Percentiles rank a stretch among this genome's conserved stretches.
Conservation (phyloP, 2,113 vertebrate species). For the Rutilus rutilus region DNA sequence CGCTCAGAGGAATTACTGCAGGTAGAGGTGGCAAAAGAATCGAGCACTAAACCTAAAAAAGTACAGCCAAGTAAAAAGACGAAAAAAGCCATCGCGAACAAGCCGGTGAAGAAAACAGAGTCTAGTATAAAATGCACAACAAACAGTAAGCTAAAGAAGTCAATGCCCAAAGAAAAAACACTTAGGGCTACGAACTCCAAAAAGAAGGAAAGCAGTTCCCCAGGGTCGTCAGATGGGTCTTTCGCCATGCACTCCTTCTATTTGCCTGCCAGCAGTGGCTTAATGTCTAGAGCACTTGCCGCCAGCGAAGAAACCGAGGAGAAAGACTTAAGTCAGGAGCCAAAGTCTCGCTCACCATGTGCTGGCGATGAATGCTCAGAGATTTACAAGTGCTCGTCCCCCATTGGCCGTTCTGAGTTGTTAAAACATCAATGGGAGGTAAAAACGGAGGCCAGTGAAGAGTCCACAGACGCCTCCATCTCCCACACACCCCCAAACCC, state of each 20-base stretch:
- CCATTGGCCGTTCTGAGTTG: not conserved
- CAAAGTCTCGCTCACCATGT: constrained; percentile 7
- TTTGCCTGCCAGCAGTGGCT: constrained; percentile 71
- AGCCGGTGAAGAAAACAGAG: constrained; percentile 27
- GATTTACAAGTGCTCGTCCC: constrained; percentile 13
- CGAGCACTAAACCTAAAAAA: constrained; percentile 46
- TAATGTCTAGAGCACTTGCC: constrained; percentile 73
- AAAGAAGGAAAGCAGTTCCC: constrained; percentile 46
- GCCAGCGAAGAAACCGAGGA: constrained; percentile 64
- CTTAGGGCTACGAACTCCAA: constrained; percentile 45
- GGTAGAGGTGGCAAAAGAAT: constrained; percentile 14
- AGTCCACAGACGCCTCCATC: constrained; percentile 28
- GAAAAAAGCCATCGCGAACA: not conserved
- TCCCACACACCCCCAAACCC: constrained; percentile 61
- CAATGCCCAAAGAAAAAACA: constrained; percentile 32
- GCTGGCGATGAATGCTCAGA: not conserved
- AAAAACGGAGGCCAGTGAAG: constrained; percentile 53
- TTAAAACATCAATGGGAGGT: constrained; percentile 46
- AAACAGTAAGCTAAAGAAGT: constrained; percentile 44
- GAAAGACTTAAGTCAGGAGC: constrained; percentile 60
- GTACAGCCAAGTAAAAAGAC: not conserved
- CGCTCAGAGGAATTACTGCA: constrained; percentile 57
- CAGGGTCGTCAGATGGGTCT: constrained; percentile 39
- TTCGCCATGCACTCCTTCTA: constrained; percentile 62
- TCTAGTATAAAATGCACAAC: constrained; percentile 17